phyloP scores from a whole-genome alignment of 2,113 vertebrate species.

The Mungos mungo region DNA sequence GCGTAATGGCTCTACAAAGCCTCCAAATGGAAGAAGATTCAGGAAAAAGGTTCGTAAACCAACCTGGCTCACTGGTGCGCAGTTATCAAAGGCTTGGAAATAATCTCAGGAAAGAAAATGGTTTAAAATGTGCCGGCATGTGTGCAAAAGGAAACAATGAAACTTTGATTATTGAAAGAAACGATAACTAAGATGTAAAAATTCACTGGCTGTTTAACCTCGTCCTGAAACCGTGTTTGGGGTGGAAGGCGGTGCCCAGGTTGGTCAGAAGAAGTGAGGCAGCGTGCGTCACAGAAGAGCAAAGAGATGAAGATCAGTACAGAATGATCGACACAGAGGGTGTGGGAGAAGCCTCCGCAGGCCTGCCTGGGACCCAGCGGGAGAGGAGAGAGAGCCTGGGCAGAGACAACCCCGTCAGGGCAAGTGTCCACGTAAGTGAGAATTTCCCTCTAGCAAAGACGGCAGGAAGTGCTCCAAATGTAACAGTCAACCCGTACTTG shows the following conservation, averaged over 20 bases:
- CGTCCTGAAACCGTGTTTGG: background rate
- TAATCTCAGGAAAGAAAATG: background rate
- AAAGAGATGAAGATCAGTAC: background rate
- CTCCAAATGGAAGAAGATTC: background rate
- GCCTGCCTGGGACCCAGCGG: background rate
- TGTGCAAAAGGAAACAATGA: background rate
- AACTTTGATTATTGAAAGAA: background rate
- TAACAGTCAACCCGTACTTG: background rate
- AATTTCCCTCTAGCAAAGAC: background rate
- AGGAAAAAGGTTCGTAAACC: background rate
- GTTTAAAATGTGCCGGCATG: background rate
- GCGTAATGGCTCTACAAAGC: background rate
- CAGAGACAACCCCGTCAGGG: rapidly evolving
- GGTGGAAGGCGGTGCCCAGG: background rate
- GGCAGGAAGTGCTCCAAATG: background rate
- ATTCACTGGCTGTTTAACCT: background rate
- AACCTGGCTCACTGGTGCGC: rapidly evolving
- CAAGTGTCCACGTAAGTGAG: no score
- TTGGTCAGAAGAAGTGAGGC: background rate
- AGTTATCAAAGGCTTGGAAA: background rate
- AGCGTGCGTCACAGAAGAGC: background rate
- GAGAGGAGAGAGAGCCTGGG: background rate
- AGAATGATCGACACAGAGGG: no score
- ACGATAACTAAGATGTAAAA: background rate
- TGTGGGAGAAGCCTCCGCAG: rapidly evolving